Evolutionary conservation across 2,888 invertebrate species (phyloP), one percentile per base, ranked within the genome.

Genomic region (Sepioteuthis lessoniana): DNA sequence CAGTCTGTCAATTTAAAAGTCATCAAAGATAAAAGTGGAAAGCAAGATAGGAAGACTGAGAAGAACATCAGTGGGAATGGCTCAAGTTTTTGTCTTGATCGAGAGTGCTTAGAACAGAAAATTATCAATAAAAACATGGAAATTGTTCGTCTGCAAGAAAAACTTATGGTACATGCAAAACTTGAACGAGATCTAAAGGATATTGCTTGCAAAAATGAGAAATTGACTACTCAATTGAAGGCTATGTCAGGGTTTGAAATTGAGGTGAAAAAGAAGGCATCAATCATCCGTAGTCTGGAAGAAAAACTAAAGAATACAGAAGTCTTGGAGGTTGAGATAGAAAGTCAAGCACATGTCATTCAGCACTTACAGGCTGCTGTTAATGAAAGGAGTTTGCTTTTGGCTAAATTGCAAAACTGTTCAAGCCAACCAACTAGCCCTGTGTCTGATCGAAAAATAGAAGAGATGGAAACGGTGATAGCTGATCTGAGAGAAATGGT

Each of bases 291-390:
- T 94, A 50, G 91, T 90, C 46, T 95, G 16, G 98, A 98, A 98
- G 97, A 98, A 93, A 97, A 98, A 95, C 97, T 98, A 13, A 98
- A 98, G 95, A 97, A 97, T 94, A 97, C 98, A 55, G 97, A 96
- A 35, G 95, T 96, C 5, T 96, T 97, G 10, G 60, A 93, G 50
- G 50, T 95, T 93, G 92, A 94, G 93, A 55, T 93, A 0, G 91
- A 91, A 47, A 46, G 91, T 46, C 91, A 91, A 46, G 91, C 47
- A 19, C 46, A n/a, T 4, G 37, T 91, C 46, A 91, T 91, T 31
- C 37, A 91, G 7, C 91, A 35, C 46, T n/a, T 91, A n/a, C 42
- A 91, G 37, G n/a, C 42, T 21, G 92, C 55, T n/a, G 47, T 60
- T 90, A 50, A 46, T 35, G 91, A 90, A 37, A 90, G 37, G 38